Conservation (phyloP, 1,140 invertebrate genomes). For the Bombus superbus region DNA sequence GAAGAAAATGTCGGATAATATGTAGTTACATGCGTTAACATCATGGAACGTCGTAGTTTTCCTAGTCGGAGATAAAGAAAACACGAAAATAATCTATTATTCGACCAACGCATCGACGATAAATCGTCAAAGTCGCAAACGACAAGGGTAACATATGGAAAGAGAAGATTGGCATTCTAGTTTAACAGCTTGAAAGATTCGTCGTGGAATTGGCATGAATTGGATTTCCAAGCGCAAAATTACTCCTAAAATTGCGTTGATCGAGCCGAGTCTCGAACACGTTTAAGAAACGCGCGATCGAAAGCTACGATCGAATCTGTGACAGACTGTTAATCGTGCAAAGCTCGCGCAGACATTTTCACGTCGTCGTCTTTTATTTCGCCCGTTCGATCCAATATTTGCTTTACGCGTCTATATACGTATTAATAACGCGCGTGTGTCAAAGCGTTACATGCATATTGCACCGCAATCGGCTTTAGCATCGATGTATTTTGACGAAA, state of each 20-base stretch:
- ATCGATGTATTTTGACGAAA: constrained; percentile 38
- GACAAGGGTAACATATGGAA: constrained; percentile 14
- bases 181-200: too few species aligned
- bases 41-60: not conserved
- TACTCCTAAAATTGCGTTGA: not conserved
- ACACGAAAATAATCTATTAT: not conserved
- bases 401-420: not conserved
- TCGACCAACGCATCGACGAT: not conserved
- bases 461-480: not conserved
- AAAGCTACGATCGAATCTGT: not conserved
- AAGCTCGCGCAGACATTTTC: not conserved
- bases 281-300: not conserved
- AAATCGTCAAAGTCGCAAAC: not conserved
- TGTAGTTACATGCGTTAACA: not conserved
- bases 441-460: not conserved
- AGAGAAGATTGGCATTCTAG: not conserved
- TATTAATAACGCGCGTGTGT: not conserved
- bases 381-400: not conserved
- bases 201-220: not conserved
- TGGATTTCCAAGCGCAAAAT: not conserved
- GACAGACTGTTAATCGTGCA: too few species aligned
- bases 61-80: not conserved
- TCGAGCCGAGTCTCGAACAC: not conserved
- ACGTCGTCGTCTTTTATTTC: not conserved
- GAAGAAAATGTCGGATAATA: not conserved